Base-by-base conservation (phyloP, 2,113 vertebrate genomes). In the Phoxinus phoxinus region DNA sequence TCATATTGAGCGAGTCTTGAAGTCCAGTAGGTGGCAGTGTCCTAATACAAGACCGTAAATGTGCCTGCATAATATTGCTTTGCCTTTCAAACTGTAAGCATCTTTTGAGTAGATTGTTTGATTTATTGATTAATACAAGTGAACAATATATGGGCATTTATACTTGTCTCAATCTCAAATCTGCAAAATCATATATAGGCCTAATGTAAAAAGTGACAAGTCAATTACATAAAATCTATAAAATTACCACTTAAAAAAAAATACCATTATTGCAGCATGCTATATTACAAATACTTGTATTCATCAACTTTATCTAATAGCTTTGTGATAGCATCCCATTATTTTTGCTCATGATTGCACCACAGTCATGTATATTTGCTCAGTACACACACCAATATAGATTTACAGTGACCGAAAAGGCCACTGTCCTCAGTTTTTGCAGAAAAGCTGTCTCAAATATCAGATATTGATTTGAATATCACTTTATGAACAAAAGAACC, bases 21-120 rank as follows among this genome's bases (percentile, higher is more conserved):
- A 32, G n/a, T 46, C 81, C 81, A 73, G 65, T 41, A 83, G 81
- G 72, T 83, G 81, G 81, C 81, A 83, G 81, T 83, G 81, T 83
- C 48, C 4, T 58, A 25, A 83, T 53, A 82, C 23, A 17, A 63
- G 58, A 27, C 2, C 11, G 3, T 46, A 11, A 12, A 19, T 8
- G 21, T 2, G 1, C 11, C 19, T 25, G 67, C 23, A 25, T n/a
- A 5, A 72, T n/a, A 12, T 15, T 15, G 41, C 41, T 25, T n/a
- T 73, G 6, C 1, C 23, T 73, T 25, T 6, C 3, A 19, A 65
- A 37, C 9, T 61, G 9, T 41, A 41, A n/a, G 3, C 4, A 37
- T 37, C 4, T 12, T 53, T 77, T 56, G 27, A 32, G 8, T 0
- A 35, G 25, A 35, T 23, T 35, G 19, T 51, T 35, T 58, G 51